Conservation (phyloP, 2,797 vertebrate species). For the Brachyrhaphis roseni region DNA sequence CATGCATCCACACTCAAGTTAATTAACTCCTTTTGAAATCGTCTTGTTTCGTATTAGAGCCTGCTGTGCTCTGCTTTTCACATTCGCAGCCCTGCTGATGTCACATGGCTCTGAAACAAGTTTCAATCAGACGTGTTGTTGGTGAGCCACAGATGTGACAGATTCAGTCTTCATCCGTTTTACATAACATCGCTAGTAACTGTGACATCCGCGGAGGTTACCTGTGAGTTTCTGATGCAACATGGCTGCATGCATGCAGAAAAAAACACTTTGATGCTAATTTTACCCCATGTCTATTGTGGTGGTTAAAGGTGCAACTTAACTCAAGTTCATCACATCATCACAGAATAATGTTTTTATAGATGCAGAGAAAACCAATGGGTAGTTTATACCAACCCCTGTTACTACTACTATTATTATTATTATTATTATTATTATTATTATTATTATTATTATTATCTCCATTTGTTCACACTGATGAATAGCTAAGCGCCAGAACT, state of each 20-base stretch:
- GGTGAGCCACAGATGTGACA: slow-evolving; percentile 30
- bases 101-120: slow-evolving; percentile 45
- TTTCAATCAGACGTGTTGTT: slow-evolving; percentile 53
- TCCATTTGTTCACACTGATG: background rate
- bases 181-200: slow-evolving; percentile 56
- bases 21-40: slow-evolving; percentile 50
- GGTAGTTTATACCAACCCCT: background rate
- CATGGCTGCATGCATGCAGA: slow-evolving; percentile 50
- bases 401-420: background rate
- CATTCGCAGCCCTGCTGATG: slow-evolving; percentile 34
- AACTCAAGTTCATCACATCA: background rate
- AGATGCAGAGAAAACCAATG: background rate
- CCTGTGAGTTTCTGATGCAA: slow-evolving; percentile 33
- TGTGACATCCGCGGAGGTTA: slow-evolving; percentile 60
- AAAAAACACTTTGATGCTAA: slow-evolving; percentile 21
- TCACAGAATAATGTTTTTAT: background rate
- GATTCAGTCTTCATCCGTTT: slow-evolving; percentile 30
- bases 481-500: background rate
- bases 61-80: slow-evolving; percentile 20
- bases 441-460: background rate
- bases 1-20: slow-evolving; percentile 6
- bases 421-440: no score
- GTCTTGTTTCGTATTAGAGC: slow-evolving; percentile 33
- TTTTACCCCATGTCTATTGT: background rate
- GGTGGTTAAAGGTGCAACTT: background rate